Base-by-base conservation (phyloP, 2,113 vertebrate genomes). In the Ammodytes dubius region DNA sequence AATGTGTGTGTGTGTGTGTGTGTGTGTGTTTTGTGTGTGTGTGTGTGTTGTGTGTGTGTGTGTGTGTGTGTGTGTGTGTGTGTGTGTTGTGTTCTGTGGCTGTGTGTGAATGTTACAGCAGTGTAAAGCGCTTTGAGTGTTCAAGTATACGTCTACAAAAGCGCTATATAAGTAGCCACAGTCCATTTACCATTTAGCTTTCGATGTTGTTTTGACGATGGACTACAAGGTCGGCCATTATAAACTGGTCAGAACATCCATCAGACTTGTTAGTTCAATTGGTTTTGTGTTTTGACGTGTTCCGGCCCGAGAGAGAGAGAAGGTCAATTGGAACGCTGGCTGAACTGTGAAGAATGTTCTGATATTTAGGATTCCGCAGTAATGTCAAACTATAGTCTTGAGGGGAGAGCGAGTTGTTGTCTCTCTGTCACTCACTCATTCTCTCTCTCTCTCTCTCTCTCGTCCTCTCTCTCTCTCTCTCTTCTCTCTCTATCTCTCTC, bases 311-410 rank as follows among this genome's bases (percentile, higher is more conserved):
- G 15, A 17, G 42, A 72, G 57, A 14, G 70, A 82, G 19, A 88
- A 85, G 83, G 67, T 89, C 79, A 77, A 42, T 9, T 47, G 35
- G 53, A 61, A 64, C 0, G 2, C 70, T 4, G 3, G 17, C 35
- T 78, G 73, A 85, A 84, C 87, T 87, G 88, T 79, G 19, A n/a
- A 27, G 2, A 58, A 79, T 77, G 80, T 42, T 85, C 19, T 57
- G 77, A 65, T 85, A 72, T 83, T 83, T 79, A 8, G 7, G 47
- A 69, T 5, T 15, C 17, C 56, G 69, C 43, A 11, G 60, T 14
- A 61, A 65, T 12, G 61, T 82, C 69, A 79, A 77, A 75, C 77
- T 73, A 27, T 27, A 86, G 46, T 61, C 12, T 14, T 46, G 27
- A 80, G 11, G 39, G 5, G 27, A 27, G 27, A 27, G 27, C 27